Base-by-base conservation (phyloP, 2,113 vertebrate genomes). In the Gadus chalcogrammus region DNA sequence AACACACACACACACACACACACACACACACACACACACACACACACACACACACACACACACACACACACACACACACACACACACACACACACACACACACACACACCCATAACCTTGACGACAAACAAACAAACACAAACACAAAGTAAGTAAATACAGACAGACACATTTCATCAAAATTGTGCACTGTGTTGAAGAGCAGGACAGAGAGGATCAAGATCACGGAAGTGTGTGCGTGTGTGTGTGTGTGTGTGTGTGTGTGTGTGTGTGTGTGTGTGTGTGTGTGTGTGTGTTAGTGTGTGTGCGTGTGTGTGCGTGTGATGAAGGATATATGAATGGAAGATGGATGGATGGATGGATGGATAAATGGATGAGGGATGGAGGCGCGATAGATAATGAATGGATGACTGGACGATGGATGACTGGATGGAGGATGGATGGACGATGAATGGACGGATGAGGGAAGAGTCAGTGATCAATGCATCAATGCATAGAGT, bases 111-210 rank as follows among this genome's bases (percentile, higher is more conserved):
- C 20, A 20, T 20, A 62, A 20, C 11, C 61, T 24, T 24, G 24
- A 24, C 24, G 24, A 67, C 15, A 73, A 15, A 77, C 24, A 65
- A 31, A 77, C 69, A 74, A 31, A 61, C 55, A 64, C 27, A 75
- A 74, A 79, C 75, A 75, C 63, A 66, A 35, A 66, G 31, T n/a
- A 53, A 38, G 53, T 20, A 67, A 27, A 81, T 74, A 74, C 16
- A 17, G 65, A 60, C 17, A 42, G 16, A 31, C 16, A 24, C 64
- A 61, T 68, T 31, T 24, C 55, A 27, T 61, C 17, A 59, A 16
- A 6, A 0, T 59, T n/a, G 5, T 48, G 42, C 42, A 9, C 42
- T 48, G 42, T 48, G 42, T 48, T 9, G 8, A 48, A 48, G 42
- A 48, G 42, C 2, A 48, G 42, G 42, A 48, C 42, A 48, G 42